These are phyloP conservation scores for Acrossocheilus fasciatus DNA, from an alignment of 2,797 vertebrate genomes.

Conservation along the genomic window DNA sequence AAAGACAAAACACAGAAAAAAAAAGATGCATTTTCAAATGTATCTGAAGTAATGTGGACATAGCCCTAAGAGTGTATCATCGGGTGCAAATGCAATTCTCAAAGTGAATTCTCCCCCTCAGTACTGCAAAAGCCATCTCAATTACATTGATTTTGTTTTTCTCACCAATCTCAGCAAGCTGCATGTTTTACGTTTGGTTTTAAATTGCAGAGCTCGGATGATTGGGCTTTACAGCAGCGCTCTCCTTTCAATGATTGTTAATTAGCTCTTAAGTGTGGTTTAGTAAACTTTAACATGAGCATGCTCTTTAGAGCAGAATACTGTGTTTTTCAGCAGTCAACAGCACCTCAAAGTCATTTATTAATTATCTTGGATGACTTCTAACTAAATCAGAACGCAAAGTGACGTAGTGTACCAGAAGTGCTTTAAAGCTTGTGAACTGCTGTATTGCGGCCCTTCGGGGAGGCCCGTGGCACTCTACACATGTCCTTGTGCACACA, in stretches of 20 bases:
- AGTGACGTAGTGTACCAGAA: background rate
- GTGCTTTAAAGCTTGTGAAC: constrained; percentile 23
- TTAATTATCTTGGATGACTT: constrained; percentile 39
- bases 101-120: background rate
- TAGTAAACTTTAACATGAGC: constrained; percentile 43
- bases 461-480: background rate
- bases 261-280: constrained; percentile 51
- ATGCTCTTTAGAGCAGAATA: constrained; percentile 13
- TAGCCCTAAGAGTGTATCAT: background rate
- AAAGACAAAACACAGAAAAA: background rate
- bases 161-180: background rate
- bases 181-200: constrained; percentile 5
- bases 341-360: constrained; percentile 47
- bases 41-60: background rate
- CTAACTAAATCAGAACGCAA: background rate
- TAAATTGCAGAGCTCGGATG: constrained; percentile 18
- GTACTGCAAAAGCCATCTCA: constrained; percentile 6
- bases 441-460: background rate
- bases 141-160: background rate
- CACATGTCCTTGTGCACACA: background rate
- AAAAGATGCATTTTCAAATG: background rate
- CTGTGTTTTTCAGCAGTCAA: constrained; percentile 29
- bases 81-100: background rate
- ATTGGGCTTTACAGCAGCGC: constrained; percentile 25
- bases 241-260: constrained; percentile 53